These are phyloP conservation scores for Acrobasis repandana DNA, from an alignment of 2,888 invertebrate species.

Conservation along the genomic window DNA sequence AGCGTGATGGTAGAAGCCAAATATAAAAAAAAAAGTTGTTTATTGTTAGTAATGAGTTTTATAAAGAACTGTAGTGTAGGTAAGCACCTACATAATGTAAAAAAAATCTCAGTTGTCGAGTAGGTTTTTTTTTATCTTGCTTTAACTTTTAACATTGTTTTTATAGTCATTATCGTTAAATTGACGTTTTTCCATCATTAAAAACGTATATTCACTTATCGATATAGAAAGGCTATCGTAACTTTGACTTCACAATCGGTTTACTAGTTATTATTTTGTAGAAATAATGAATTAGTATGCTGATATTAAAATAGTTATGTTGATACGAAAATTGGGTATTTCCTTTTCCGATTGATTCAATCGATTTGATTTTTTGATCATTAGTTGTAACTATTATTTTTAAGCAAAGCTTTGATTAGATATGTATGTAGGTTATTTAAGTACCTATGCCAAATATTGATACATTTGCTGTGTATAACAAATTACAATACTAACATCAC, in stretches of 20 bases:
- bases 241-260: slow-evolving; percentile 55
- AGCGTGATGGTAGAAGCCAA: no score
- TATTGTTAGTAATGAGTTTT: no score
- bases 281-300: slow-evolving; percentile 28
- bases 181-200: slow-evolving; percentile 23
- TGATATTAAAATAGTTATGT: not conserved
- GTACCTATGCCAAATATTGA: no score
- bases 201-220: slow-evolving; percentile 35
- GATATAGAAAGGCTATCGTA: slow-evolving; percentile 57
- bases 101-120: slow-evolving; percentile 14
- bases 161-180: slow-evolving; percentile 30
- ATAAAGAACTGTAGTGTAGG: not conserved
- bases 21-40: no score
- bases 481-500: no score
- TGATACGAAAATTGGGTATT: not conserved
- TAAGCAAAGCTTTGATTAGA: not conserved
- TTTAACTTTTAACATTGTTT: slow-evolving; percentile 31
- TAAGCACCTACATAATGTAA: not conserved
- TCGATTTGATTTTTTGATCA: not conserved
- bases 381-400: not conserved
- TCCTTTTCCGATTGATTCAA: not conserved
- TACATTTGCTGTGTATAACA: no score
- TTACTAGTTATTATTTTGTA: slow-evolving; percentile 25
- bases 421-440: not conserved
- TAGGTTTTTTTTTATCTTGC: slow-evolving; percentile 25